A percentile compares a stretch with the other conserved stretches of the same genome.
Evolutionary conservation across 2,113 vertebrate species (phyloP).

Genomic region (Ceyx cyanopectus): DNA sequence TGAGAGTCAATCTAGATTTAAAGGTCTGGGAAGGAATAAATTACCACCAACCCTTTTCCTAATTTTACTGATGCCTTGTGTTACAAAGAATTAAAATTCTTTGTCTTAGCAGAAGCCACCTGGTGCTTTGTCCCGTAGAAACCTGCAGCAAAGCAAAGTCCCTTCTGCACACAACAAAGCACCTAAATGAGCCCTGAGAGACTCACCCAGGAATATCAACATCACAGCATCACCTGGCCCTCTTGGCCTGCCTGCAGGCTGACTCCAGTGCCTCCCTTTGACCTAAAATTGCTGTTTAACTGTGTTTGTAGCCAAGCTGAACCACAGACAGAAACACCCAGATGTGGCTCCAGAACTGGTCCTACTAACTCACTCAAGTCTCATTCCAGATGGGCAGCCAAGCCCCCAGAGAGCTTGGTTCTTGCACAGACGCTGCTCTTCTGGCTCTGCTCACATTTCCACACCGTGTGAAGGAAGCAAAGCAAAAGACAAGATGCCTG

Average conservation of each 20-base stretch:
- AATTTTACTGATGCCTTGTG: not conserved
- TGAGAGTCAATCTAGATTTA: not conserved
- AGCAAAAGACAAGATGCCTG: not conserved
- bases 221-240: not conserved
- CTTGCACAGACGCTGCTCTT: not conserved
- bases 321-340: not conserved
- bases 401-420: not conserved
- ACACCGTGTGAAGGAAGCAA: not conserved
- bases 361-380: not conserved
- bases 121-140: not conserved
- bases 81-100: not conserved
- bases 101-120: not conserved
- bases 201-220: not conserved
- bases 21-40: not conserved
- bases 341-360: not conserved
- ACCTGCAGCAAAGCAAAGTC: not conserved
- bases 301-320: not conserved
- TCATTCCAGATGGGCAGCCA: not conserved
- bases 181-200: not conserved
- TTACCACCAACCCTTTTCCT: not conserved
- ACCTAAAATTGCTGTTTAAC: not conserved
- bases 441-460: not conserved
- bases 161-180: not conserved
- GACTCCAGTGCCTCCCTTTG: not conserved
- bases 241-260: not conserved